phyloP scores from a whole-genome alignment of 1,140 invertebrate species.

The Dinothrombium tinctorium region DNA sequence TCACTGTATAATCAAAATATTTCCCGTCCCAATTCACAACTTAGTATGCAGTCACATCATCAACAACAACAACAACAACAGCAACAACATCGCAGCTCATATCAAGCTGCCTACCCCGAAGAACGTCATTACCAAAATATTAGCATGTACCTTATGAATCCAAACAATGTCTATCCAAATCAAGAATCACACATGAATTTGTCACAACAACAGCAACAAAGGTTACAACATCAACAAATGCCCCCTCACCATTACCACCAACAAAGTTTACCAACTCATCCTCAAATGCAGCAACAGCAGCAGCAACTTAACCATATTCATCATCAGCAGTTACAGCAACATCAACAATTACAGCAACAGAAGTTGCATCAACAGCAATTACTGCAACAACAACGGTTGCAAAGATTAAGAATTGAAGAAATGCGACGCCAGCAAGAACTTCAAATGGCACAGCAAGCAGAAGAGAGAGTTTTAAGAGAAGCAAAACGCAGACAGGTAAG shows the following conservation, averaged over 20 bases:
- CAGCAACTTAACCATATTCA: background rate
- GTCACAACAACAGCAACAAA: background rate
- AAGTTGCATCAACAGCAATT: conserved; percentile 4
- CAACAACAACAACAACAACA: background rate
- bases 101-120: too few species aligned
- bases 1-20: too few species aligned
- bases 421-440: conserved; percentile 16
- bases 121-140: too few species aligned
- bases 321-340: background rate
- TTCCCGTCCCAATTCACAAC: background rate
- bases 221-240: background rate
- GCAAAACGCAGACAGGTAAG: too few species aligned
- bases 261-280: background rate
- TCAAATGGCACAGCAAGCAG: conserved; percentile 1
- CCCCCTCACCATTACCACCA: background rate
- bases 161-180: background rate
- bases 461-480: too few species aligned
- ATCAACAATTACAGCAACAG: background rate
- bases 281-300: background rate
- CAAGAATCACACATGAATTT: background rate
- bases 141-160: background rate
- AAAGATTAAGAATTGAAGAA: conserved; percentile 13
- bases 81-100: background rate
- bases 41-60: background rate
- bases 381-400: conserved; percentile 13